Percentiles rank a stretch among this genome's conserved stretches.
Evolutionary conservation across 1,140 invertebrate species (phyloP).

Genomic region (Cydia splendana): DNA sequence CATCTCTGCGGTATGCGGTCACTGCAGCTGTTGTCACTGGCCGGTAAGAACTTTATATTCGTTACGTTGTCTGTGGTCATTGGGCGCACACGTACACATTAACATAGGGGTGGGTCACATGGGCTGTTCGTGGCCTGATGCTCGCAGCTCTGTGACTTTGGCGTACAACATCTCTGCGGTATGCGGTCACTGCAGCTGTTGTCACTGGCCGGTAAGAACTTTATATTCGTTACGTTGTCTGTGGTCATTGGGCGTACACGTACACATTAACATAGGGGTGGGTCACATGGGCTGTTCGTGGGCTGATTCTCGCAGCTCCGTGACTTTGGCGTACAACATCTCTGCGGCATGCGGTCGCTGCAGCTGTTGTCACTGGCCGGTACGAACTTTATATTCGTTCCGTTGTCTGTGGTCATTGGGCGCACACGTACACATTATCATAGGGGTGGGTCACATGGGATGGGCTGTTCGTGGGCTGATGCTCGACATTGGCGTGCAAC

Average conservation of each 20-base stretch:
- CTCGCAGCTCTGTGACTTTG: slow-evolving; percentile 95
- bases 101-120: slow-evolving; percentile 97
- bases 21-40: slow-evolving; percentile 88
- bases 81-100: slow-evolving; percentile 86
- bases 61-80: no score
- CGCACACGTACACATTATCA: neutral
- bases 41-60: neutral
- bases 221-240: neutral
- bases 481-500: no score
- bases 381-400: no score
- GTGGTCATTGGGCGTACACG: no score
- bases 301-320: slow-evolving; percentile 97
- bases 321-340: slow-evolving; percentile 85
- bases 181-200: slow-evolving; percentile 95
- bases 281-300: slow-evolving; percentile 58
- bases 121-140: slow-evolving; percentile 96
- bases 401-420: no score
- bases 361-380: no score
- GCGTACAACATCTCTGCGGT: slow-evolving; percentile 94
- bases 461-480: no score
- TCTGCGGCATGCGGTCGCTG: no score
- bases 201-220: slow-evolving; percentile 61
- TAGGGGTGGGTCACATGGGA: no score
- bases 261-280: no score
- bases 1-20: slow-evolving; percentile 96